phyloP scores from a whole-genome alignment of 2,797 vertebrate genomes.

The Eospalax fontanierii region DNA sequence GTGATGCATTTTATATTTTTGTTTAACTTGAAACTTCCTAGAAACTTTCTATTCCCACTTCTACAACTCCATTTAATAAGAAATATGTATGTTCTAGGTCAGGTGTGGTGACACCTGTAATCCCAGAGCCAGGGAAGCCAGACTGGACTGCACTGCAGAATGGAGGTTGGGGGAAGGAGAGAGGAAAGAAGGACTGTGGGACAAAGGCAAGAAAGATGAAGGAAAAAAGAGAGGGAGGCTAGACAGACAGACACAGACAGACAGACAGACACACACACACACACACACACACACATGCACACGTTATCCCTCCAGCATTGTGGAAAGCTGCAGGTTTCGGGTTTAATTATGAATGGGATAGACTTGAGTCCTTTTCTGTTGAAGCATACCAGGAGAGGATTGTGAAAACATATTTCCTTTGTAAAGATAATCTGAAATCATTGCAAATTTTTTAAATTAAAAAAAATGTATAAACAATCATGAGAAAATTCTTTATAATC shows the following conservation, averaged over 20 bases:
- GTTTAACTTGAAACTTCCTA: conserved; percentile 19
- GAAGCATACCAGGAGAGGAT: neutral
- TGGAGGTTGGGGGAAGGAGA: no score
- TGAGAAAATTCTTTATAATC: conserved; percentile 21
- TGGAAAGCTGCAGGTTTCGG: neutral
- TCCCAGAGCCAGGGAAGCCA: neutral
- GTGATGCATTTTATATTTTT: conserved; percentile 32
- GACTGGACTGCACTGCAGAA: neutral
- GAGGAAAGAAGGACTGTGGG: neutral
- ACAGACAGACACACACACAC: no score
- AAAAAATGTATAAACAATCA: neutral
- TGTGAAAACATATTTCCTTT: neutral
- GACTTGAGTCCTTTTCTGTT: neutral
- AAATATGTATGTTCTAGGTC: neutral
- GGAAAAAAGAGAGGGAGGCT: no score
- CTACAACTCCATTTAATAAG: neutral
- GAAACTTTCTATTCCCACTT: neutral
- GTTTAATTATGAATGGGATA: neutral
- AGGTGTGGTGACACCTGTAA: neutral
- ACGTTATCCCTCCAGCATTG: neutral
- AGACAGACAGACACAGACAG: no score
- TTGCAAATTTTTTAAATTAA: neutral
- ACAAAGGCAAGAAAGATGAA: no score
- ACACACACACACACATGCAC: no score
- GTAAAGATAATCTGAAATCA: neutral